Evolutionary conservation across 2,888 invertebrate species (phyloP), one percentile per base, ranked within the genome.

Genomic region (Plusia festucae): DNA sequence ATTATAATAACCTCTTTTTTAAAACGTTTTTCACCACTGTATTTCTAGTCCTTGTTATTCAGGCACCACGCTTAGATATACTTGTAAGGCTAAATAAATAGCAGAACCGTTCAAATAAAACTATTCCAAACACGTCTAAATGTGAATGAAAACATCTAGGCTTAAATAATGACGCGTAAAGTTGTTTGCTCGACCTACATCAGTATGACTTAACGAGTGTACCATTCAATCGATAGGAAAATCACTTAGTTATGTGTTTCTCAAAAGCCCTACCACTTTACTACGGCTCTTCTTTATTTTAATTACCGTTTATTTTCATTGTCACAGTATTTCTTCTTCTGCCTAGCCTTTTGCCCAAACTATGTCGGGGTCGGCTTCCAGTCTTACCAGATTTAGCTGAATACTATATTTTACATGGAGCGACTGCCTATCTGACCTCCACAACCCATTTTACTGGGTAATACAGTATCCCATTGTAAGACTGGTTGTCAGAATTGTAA

Each of bases 171-270:
- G 82, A 80, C 78, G 68, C 75, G 76, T 78, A 54, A 73, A 76
- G 60, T 76, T 68, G 81, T 81, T 79, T 79, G 73, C 66, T 79
- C 81, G 86, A 84, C 85, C 85, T 85, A 87, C 85, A 87, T 88
- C 82, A 82, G 83, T 83, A 82, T 87, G 87, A 85, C 85, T 87
- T 85, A 87, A 87, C 82, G 81, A 85, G 84, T 84, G 78, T 76
- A 71, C 76, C 82, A 84, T 82, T 85, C 82, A 88, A 89, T 90
- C 88, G 86, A 90, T 88, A 79, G 80, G 85, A 86, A 89, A 88
- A 88, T 90, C 86, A 88, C 85, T 91, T 87, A 61, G 72, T 61
- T 63, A 67, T 69, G 63, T 20, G 57, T 62, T 65, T 68, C 67
- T 68, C 59, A 46, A 68, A 66, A 63, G 58, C 66, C 68, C 62